Conservation (phyloP, 2,888 invertebrate genomes). For the Drosophila imparisetae region DNA sequence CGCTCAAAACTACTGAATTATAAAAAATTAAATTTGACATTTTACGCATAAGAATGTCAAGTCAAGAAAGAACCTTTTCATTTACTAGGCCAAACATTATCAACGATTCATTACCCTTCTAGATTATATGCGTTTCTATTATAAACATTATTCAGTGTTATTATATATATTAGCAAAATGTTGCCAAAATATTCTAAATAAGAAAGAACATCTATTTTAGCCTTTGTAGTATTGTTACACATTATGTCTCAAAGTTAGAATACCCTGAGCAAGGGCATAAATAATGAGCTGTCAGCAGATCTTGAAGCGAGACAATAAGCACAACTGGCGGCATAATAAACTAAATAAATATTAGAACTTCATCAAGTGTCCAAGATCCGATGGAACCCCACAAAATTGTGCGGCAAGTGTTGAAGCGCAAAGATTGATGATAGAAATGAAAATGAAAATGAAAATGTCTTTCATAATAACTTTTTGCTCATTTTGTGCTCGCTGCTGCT, state of each 20-base stretch:
- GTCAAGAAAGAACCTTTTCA: neutral
- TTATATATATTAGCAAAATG: neutral
- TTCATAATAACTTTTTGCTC: constrained; percentile 50
- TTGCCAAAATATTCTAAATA: neutral
- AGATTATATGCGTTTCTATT: neutral
- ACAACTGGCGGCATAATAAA: constrained; percentile 55
- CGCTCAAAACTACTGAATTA: neutral
- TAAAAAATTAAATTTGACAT: neutral
- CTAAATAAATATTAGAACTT: constrained; percentile 76
- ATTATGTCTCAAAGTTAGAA: neutral
- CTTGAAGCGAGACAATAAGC: constrained; percentile 27
- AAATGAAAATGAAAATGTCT: constrained; percentile 46
- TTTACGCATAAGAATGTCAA: neutral
- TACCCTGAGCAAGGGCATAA: constrained; percentile 1
- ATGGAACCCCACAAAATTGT: constrained; percentile 21
- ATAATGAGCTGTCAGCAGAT: constrained; percentile 64
- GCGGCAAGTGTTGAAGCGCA: constrained; percentile 75
- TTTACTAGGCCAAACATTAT: neutral
- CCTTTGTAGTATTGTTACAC: neutral
- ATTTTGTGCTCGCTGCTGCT: constrained; percentile 25
- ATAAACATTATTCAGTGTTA: too few species aligned
- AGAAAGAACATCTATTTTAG: neutral
- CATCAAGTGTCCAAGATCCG: constrained; percentile 61
- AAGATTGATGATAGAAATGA: constrained; percentile 80
- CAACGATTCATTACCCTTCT: neutral